phyloP scores from a whole-genome alignment of 1,140 invertebrate genomes.

The Scaptomyza pallida region DNA sequence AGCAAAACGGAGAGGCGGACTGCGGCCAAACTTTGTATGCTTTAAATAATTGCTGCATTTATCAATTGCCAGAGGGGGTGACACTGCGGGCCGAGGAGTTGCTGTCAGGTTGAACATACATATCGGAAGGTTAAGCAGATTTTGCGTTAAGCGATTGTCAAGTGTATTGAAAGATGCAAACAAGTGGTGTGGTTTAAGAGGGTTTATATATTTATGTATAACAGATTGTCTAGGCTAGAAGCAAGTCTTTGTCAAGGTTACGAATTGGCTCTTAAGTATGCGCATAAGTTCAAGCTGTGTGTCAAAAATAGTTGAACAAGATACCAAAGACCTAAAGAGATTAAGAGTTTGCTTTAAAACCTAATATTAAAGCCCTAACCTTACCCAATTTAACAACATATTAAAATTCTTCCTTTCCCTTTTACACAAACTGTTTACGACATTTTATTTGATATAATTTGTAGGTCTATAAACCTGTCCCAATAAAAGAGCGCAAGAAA shows the following conservation, averaged over 20 bases:
- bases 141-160: conserved; percentile 67
- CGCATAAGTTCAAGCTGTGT: no score
- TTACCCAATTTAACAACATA: no score
- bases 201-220: conserved; percentile 1
- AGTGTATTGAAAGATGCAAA: conserved; percentile 67
- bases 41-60: conserved; percentile 72
- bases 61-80: conserved; percentile 21
- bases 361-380: no score
- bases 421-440: conserved; percentile 4
- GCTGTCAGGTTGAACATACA: conserved; percentile 15
- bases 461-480: not conserved
- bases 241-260: conserved; percentile 13
- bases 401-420: no score
- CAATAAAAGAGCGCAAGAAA: not conserved
- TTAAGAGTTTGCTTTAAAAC: not conserved
- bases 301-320: not conserved
- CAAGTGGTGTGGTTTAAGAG: conserved; percentile 27
- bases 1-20: conserved; percentile 4
- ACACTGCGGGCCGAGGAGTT: conserved; percentile 2
- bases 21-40: conserved; percentile 54
- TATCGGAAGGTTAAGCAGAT: conserved; percentile 63
- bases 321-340: not conserved
- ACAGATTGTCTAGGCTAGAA: not conserved
- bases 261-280: not conserved
- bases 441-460: not conserved